Evolutionary conservation across 1,140 invertebrate genomes (phyloP).

Genomic region (Caenorhabditis inopinata): DNA sequence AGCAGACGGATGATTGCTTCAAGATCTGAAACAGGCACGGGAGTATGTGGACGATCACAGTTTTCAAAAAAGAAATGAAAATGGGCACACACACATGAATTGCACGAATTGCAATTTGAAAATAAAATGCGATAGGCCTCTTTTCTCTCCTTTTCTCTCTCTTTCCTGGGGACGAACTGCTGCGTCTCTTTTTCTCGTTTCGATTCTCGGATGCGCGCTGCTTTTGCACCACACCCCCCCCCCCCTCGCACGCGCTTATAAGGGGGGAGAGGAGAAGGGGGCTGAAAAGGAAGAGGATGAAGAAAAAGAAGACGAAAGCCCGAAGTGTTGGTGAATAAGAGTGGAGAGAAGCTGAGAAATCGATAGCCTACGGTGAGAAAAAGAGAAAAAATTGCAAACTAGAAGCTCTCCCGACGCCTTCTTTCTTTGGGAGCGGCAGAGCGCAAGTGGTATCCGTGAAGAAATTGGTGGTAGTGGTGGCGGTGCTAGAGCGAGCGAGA

Average conservation of each 20-base stretch:
- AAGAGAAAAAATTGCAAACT: background rate
- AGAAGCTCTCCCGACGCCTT: background rate
- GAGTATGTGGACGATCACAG: background rate
- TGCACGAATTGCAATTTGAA: constrained; percentile 16
- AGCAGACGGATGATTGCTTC: background rate
- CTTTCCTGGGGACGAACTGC: background rate
- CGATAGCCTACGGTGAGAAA: constrained; percentile 23
- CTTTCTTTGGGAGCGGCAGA: constrained; percentile 6
- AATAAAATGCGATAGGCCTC: constrained; percentile 32
- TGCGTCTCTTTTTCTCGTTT: background rate
- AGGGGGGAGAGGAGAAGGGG: background rate
- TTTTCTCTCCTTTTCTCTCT: constrained; percentile 3
- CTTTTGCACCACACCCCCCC: background rate
- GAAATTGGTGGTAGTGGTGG: constrained; percentile 14
- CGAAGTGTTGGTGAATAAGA: background rate
- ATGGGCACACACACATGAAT: background rate
- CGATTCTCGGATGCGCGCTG: background rate
- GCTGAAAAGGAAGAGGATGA: background rate
- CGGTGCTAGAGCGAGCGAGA: background rate
- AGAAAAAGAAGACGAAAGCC: constrained; percentile 8
- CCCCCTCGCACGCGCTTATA: background rate
- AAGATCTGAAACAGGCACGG: background rate
- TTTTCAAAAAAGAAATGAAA: background rate
- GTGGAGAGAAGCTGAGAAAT: constrained; percentile 24
- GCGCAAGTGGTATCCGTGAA: background rate